Evolutionary conservation across 1,140 invertebrate genomes (phyloP).

Genomic region (Aphis gossypii): DNA sequence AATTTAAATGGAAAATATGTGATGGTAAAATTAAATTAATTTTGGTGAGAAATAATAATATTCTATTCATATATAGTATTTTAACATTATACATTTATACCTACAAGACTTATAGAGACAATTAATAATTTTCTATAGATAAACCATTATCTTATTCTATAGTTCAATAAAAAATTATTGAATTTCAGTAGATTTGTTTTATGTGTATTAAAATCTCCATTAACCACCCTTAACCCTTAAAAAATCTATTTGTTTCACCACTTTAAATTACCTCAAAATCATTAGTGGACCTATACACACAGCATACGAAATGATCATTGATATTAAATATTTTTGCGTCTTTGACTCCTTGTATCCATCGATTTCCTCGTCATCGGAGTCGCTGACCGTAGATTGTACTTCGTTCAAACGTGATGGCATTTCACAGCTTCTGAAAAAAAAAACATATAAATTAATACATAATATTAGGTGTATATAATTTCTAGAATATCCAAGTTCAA

Average conservation of each 20-base stretch:
- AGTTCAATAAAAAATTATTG: not conserved
- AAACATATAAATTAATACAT: not conserved
- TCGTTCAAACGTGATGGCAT: not conserved
- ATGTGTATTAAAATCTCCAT: not conserved
- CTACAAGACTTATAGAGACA: not conserved
- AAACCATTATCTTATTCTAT: not conserved
- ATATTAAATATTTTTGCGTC: slow-evolving; percentile 73
- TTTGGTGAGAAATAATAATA: not conserved
- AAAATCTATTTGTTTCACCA: not conserved
- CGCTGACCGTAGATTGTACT: slow-evolving; percentile 57
- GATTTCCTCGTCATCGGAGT: slow-evolving; percentile 70
- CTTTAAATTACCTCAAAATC: slow-evolving; percentile 67
- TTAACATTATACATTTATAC: not conserved
- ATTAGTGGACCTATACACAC: slow-evolving; percentile 74
- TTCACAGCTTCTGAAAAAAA: not conserved
- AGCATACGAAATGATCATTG: slow-evolving; percentile 73
- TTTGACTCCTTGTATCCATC: slow-evolving; percentile 72
- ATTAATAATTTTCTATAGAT: not conserved
- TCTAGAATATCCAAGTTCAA: not conserved
- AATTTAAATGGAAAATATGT: not conserved
- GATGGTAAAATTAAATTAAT: not conserved
- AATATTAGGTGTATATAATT: not conserved
- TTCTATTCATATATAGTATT: not conserved
- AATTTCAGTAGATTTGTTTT: not conserved
- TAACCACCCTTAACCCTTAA: too few species aligned